A percentile compares a stretch with the other conserved stretches of the same genome.
These are phyloP conservation scores for Oscheius sp. DNA, from an alignment of 1,140 invertebrate genomes.

Conservation along the genomic window DNA sequence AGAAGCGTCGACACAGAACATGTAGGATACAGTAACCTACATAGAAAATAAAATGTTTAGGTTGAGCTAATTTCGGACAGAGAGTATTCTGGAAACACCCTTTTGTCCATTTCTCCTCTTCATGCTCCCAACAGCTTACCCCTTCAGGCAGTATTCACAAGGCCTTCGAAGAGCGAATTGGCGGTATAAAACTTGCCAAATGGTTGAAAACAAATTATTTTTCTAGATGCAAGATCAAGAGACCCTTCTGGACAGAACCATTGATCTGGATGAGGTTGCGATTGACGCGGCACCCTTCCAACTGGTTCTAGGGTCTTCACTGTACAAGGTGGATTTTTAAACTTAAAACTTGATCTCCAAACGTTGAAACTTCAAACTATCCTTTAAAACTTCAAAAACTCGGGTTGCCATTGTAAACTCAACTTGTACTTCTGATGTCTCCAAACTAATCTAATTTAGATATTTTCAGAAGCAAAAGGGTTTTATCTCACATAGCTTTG, in stretches of 20 bases:
- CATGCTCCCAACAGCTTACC: constrained; percentile 33
- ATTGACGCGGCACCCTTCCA: constrained; percentile 98
- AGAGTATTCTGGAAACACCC: constrained; percentile 33
- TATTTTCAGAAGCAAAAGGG: too few species aligned
- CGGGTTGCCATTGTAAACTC: too few species aligned
- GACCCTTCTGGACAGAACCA: constrained; percentile 68
- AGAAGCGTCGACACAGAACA: constrained; percentile 9
- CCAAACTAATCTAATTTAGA: too few species aligned
- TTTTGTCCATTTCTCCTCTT: constrained; percentile 33
- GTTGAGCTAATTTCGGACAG: constrained; percentile 27
- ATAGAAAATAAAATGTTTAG: too few species aligned
- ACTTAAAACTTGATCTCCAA: not conserved
- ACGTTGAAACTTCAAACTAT: too few species aligned
- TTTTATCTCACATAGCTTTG: too few species aligned
- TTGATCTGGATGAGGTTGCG: constrained; percentile 82
- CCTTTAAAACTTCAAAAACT: too few species aligned
- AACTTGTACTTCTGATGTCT: too few species aligned
- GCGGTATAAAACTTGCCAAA: not conserved
- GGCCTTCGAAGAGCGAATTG: constrained; percentile 11
- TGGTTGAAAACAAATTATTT: too few species aligned
- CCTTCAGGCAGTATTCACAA: constrained; percentile 22
- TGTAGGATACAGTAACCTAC: too few species aligned
- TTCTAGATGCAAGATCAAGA: constrained; percentile 36
- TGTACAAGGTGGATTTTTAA: constrained; percentile 73
- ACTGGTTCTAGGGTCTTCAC: constrained; percentile 86